Evolutionary conservation across 2,113 vertebrate species (phyloP).

Genomic region (Marmota flaviventris): DNA sequence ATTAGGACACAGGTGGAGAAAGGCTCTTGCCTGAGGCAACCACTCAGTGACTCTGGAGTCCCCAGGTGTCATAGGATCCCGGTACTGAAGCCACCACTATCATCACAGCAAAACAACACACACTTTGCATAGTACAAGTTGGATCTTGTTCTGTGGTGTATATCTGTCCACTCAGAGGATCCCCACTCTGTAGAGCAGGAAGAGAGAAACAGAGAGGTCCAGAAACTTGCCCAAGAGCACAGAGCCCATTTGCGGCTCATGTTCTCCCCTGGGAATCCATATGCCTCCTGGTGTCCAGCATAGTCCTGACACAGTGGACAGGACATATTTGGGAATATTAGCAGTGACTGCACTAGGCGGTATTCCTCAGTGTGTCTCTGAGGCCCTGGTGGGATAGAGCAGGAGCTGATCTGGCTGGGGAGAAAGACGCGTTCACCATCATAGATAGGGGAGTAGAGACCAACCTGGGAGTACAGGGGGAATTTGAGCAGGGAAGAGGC

Average conservation of each 20-base stretch:
- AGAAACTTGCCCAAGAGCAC: neutral
- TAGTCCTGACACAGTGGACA: neutral
- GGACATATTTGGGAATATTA: neutral
- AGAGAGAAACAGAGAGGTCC: neutral
- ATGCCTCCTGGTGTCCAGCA: neutral
- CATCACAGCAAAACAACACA: fast-evolving
- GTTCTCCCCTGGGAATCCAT: neutral
- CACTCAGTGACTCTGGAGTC: neutral
- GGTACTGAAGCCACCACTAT: neutral
- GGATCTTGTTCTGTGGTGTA: neutral
- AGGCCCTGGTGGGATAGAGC: neutral
- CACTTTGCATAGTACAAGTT: neutral
- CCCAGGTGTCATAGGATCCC: neutral
- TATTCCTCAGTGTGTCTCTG: neutral
- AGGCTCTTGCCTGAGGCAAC: neutral
- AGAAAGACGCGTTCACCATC: neutral
- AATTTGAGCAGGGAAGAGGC: neutral
- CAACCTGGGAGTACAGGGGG: neutral
- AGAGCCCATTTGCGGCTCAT: neutral
- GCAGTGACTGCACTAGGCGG: neutral
- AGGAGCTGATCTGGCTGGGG: neutral
- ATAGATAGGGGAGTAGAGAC: neutral
- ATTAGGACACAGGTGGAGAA: neutral
- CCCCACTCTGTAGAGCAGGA: neutral
- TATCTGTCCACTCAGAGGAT: neutral